Evolutionary conservation across 2,888 invertebrate genomes (phyloP).

Genomic region (Tolmerus cingulatus): DNA sequence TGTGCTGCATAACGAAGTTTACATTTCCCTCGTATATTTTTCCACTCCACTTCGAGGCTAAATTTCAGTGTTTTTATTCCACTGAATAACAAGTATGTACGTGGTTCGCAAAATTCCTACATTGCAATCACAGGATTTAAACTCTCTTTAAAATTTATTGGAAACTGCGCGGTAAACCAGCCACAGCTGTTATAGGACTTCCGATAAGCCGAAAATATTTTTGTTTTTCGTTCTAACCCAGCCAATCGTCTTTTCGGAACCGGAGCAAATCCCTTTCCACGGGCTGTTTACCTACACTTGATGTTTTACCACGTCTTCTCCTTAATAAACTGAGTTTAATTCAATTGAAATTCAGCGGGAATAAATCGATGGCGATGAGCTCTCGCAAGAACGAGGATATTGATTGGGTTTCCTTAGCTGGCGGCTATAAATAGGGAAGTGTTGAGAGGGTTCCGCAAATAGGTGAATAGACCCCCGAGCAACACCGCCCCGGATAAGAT

Average conservation of each 20-base stretch:
- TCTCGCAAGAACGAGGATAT: not conserved
- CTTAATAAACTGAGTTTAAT: slow-evolving; percentile 20
- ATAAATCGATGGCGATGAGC: slow-evolving; percentile 21
- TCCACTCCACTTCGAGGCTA: not conserved
- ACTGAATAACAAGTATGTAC: not conserved
- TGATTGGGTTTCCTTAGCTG: not conserved
- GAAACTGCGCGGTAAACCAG: not conserved
- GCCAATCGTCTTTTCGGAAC: not conserved
- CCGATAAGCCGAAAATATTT: not conserved
- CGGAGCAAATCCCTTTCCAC: not conserved
- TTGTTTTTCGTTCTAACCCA: not conserved
- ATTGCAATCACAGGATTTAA: not conserved
- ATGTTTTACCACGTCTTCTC: not conserved
- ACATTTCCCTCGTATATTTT: not conserved
- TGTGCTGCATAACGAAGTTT: not conserved
- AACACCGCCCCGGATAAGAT: not conserved
- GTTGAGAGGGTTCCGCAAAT: not conserved
- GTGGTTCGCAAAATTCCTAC: not conserved
- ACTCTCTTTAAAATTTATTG: not conserved
- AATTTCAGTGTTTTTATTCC: not conserved
- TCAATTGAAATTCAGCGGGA: not conserved
- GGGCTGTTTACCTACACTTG: not conserved
- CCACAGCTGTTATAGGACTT: not conserved
- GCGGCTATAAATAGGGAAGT: not conserved
- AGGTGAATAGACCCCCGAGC: not conserved